Evolutionary conservation across 2,113 vertebrate species (phyloP), one percentile per base, ranked within the genome.

Genomic region (Galeopterus variegatus): DNA sequence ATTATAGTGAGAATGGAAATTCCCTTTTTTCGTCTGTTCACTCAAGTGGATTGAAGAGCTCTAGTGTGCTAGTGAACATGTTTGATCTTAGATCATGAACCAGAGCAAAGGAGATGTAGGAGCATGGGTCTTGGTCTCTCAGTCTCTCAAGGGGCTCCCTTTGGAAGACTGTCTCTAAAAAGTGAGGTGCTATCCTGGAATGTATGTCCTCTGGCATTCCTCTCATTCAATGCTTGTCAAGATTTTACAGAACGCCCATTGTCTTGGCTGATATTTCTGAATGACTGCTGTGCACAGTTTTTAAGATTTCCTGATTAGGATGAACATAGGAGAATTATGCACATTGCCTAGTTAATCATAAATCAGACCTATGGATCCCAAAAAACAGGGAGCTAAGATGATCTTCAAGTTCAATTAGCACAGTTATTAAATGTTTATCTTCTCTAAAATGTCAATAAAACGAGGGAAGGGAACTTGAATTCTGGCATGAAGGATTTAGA

Each of bases 381-480:
- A 45, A 89, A 97, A 95, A 84, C 8, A 93, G 62, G 65, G 89
- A 93, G 36, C 24, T 31, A 36, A 90, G 28, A 58, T 87, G 31
- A 31, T 87, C 24, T 76, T 96, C 23, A 62, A 1, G 14, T 92
- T 95, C 83, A 95, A 84, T 90, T 93, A 96, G 54, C 60, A 89
- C 24, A 50, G 62, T 95, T 88, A 56, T 88, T 83, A 93, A 93
- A 60, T 87, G 21, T 13, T 82, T 36, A 81, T 90, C 4, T 64
- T 85, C 41, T 90, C 41, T 94, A 72, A 95, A 70, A 33, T 84
- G 36, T 94, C 75, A 88, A 4, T 88, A 65, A 69, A 67, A 75
- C 48, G 75, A 83, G 8, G 18, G 12, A 79, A 62, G 12, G 36
- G 7, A 62, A 60, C 31, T 82, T 94, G 77, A 91, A 36, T 96